Evolutionary conservation across 2,113 vertebrate genomes (phyloP), one percentile per base, ranked within the genome.

Genomic region (Cryptotis parvus): DNA sequence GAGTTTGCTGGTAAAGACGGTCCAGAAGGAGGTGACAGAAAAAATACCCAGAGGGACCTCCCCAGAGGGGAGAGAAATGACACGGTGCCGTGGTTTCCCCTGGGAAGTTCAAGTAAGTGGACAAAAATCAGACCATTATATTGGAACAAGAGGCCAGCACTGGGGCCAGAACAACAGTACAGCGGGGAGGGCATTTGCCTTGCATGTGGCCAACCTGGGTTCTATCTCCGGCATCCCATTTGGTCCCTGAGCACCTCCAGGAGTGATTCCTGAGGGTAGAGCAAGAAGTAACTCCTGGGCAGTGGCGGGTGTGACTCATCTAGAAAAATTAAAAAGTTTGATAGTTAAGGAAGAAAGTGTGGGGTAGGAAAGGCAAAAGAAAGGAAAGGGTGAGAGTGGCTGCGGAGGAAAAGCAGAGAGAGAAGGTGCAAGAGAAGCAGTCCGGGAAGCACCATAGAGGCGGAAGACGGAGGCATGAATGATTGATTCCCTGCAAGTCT

Each of bases 381-480:
- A 66, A 33, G 33, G 16, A 9, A 33, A 12, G 52, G 61, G n/a
- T 18, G 16, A 37, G 26, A 33, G 49, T 7, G 63, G 24, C 39
- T 74, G 35, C 31, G 33, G 10, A 9, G 39, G 29, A 45, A 77
- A 74, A 5, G 14, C 15, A 27, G 79, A 18, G 15, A 1, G 9
- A 35, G 74, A 69, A n/a, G 1, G 10, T 31, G 45, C 45, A 29
- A 9, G 49, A 27, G n/a, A 31, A 37, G 55, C 43, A 39, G 29
- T 2, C 8, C 1, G 6, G 1, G 65, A 66, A 68, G 49, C 37
- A 18, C 26, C 1, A 0, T 24, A 45, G 15, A 41, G 6, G 22
- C 43, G 8, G 12, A 18, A 55, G 11, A 69, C 0, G 0, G 29
- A 80, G 89, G 45, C 18, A 31, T 0, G 52, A 78, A 66, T 18